phyloP scores from a whole-genome alignment of 1,140 invertebrate species.

The Cydia splendana region DNA sequence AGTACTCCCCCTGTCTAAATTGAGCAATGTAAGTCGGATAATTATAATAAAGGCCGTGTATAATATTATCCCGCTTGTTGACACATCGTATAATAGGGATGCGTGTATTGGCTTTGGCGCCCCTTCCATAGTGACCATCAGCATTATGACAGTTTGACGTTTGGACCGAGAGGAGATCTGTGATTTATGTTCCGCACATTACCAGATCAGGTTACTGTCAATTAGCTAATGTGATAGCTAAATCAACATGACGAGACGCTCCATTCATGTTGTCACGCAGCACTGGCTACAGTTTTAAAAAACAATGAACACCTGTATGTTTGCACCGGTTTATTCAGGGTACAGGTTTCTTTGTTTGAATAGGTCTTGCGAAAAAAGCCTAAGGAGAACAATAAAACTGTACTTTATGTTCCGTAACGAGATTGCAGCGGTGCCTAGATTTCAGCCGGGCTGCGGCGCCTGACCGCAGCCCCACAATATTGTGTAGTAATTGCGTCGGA shows the following conservation, averaged over 20 bases:
- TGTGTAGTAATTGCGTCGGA: conserved; percentile 74
- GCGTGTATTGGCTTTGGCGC: neutral
- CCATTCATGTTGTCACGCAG: conserved; percentile 28
- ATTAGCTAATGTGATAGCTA: conserved; percentile 31
- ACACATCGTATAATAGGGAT: conserved; percentile 37
- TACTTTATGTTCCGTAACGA: conserved; percentile 68
- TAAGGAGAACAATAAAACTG: conserved; percentile 57
- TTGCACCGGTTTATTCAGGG: conserved; percentile 17
- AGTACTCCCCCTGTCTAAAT: neutral
- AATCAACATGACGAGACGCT: conserved; percentile 3
- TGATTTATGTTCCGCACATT: conserved; percentile 31
- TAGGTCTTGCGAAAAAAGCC: conserved; percentile 50
- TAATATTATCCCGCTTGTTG: conserved; percentile 41
- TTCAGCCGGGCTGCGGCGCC: conserved; percentile 63
- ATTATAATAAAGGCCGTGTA: conserved; percentile 32
- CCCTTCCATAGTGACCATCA: conserved; percentile 33
- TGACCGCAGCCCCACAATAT: conserved; percentile 59
- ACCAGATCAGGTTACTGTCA: conserved; percentile 33
- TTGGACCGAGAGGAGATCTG: conserved; percentile 24
- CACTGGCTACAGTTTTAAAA: conserved; percentile 31
- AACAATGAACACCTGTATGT: conserved; percentile 29
- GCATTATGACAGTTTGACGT: conserved; percentile 34
- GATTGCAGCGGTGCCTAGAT: conserved; percentile 64
- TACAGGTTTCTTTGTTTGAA: conserved; percentile 38
- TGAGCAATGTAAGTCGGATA: conserved; percentile 17